A percentile compares a stretch with the other conserved stretches of the same genome.
Evolutionary conservation across 2,888 invertebrate species (phyloP).

Genomic region (Alviniconcha strummeri): DNA sequence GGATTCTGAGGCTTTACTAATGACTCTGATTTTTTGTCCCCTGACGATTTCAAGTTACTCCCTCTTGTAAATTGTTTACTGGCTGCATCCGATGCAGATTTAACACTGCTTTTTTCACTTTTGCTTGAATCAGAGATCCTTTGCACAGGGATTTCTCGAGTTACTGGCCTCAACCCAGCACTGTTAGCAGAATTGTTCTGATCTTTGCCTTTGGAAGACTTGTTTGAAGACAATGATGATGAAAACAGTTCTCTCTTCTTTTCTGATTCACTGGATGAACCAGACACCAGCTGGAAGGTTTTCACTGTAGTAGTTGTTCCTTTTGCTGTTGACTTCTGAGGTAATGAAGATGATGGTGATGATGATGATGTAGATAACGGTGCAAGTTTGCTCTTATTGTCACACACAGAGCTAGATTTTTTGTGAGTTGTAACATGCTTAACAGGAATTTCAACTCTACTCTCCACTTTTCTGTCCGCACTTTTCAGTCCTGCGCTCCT

Average conservation of each 20-base stretch:
- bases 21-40: constrained; percentile 18
- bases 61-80: constrained; percentile 3
- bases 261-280: not conserved
- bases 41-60: constrained; percentile 4
- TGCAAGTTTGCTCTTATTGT: constrained; percentile 11
- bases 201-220: not conserved
- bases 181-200: constrained; percentile 2
- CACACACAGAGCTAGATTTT: not conserved
- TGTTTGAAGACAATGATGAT: not conserved
- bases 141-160: constrained; percentile 20
- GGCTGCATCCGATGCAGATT: not conserved
- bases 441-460: constrained; percentile 26
- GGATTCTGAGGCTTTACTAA: constrained; percentile 23
- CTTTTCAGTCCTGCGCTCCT: constrained; percentile 11
- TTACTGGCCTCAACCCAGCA: not conserved
- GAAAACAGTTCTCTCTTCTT: not conserved
- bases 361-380: not conserved
- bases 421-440: constrained; percentile 13
- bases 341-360: not conserved
- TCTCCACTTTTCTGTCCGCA: constrained; percentile 17
- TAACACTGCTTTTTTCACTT: not conserved
- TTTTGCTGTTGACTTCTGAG: not conserved
- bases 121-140: constrained; percentile 16
- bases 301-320: not conserved
- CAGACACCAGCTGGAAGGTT: not conserved